These are phyloP conservation scores for Cosmia pyralina DNA, from an alignment of 2,888 invertebrate genomes.

Conservation along the genomic window DNA sequence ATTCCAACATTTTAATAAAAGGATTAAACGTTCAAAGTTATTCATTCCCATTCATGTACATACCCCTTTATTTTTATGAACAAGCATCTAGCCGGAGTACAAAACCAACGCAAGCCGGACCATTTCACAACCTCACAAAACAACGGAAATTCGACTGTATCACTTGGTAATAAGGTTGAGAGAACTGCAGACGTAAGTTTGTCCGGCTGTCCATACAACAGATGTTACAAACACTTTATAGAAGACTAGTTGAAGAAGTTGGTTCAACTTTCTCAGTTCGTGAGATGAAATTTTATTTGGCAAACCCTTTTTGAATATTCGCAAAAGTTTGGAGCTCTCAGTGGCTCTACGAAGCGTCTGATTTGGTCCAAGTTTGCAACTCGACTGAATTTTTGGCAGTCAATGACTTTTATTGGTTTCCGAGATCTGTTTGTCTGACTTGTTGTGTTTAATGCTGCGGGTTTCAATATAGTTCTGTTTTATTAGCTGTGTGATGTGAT, in stretches of 20 bases:
- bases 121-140: slow-evolving; percentile 5
- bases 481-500: neutral
- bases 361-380: slow-evolving; percentile 63
- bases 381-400: slow-evolving; percentile 66
- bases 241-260: slow-evolving; percentile 78
- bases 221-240: slow-evolving; percentile 85
- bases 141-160: slow-evolving; percentile 62
- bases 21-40: slow-evolving; percentile 66
- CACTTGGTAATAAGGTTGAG: slow-evolving; percentile 46
- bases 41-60: slow-evolving; percentile 71
- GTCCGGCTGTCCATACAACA: slow-evolving; percentile 82
- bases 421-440: slow-evolving; percentile 55
- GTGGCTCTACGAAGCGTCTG: slow-evolving; percentile 60
- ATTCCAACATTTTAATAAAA: slow-evolving; percentile 64
- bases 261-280: slow-evolving; percentile 79
- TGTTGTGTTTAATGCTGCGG: slow-evolving; percentile 53
- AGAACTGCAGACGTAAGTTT: slow-evolving; percentile 63
- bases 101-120: slow-evolving; percentile 78
- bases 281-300: slow-evolving; percentile 87
- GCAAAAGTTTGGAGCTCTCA: slow-evolving; percentile 63
- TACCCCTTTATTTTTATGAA: slow-evolving; percentile 82
- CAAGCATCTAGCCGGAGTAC: slow-evolving; percentile 79
- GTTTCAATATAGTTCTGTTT: slow-evolving; percentile 17
- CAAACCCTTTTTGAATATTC: slow-evolving; percentile 83
- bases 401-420: slow-evolving; percentile 69